Evolutionary conservation across 2,797 vertebrate species (phyloP), one percentile per base, ranked within the genome.

Genomic region (Champsocephalus gunnari): DNA sequence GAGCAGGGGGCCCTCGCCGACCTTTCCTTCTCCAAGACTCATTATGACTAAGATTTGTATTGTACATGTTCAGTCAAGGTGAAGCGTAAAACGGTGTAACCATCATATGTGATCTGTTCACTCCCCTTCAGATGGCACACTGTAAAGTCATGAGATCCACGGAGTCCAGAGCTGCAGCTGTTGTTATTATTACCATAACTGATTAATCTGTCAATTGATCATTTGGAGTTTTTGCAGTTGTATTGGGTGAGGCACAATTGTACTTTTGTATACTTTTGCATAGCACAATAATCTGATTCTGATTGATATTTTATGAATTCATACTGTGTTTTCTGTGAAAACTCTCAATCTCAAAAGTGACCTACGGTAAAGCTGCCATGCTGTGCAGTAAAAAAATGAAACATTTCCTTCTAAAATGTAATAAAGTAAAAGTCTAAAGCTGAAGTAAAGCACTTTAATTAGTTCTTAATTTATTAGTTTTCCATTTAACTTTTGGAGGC

Each of bases 41-140:
- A 71, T 83, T 12, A 58, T 56, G 47, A 34, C 51, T 68, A 34
- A 78, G 72, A 80, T 1, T 32, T 4, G 60, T 57, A 73, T 76
- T 87, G 86, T 86, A 28, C 45, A n/a, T 71, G 38, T 24, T 77
- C 75, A 75, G 59, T 75, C 54, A 54, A 84, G 73, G 77, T 5
- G 57, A 76, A 0, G 68, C 44, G 73, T 71, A 16, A 54, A 65
- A 59, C 28, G 3, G 38, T 65, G 55, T 73, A 9, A 38, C 34
- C 64, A 50, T 60, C 53, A 55, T 53, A 54, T 28, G 24, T 28
- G 24, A 28, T 3, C 53, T 62, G 4, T 51, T n/a, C 34, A 54
- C 47, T 32, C 21, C 10, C 13, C 59, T 51, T 66, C 34, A 70
- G 13, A 55, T 34, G 44, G n/a, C 57, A 17, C 17, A 66, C 24